These are phyloP conservation scores for Catharus minimus DNA, from an alignment of 2,113 vertebrate species.

Conservation along the genomic window DNA sequence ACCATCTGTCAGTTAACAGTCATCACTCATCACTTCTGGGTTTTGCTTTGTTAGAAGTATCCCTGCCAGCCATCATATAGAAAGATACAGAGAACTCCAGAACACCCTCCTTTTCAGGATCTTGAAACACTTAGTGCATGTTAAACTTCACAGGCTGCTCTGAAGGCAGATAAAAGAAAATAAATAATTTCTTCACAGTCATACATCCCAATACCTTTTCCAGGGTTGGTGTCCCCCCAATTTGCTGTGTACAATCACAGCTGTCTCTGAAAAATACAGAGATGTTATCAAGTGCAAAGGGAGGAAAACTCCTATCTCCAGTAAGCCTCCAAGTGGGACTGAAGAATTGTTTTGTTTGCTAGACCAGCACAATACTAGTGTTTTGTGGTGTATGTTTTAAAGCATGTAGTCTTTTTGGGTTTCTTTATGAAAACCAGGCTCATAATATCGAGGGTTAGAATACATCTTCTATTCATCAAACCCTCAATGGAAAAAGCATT, in stretches of 20 bases:
- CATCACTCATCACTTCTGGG: not conserved
- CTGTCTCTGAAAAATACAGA: not conserved
- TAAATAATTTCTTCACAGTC: not conserved
- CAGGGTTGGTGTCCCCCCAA: not conserved
- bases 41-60: not conserved
- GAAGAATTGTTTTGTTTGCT: not conserved
- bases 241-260: not conserved
- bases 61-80: not conserved
- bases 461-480: not conserved
- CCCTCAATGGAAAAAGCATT: not conserved
- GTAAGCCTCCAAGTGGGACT: not conserved
- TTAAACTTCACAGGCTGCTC: not conserved
- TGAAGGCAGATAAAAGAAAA: not conserved
- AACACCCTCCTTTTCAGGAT: not conserved
- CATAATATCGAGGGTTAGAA: not conserved
- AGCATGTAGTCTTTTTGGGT: not conserved
- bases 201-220: not conserved
- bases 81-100: not conserved
- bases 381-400: not conserved
- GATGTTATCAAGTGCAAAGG: not conserved
- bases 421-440: constrained; percentile 1
- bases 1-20: not conserved
- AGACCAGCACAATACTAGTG: not conserved
- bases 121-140: not conserved
- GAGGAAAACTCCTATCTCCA: not conserved